phyloP scores from a whole-genome alignment of 1,140 invertebrate genomes.

The Campoletis sonorensis region DNA sequence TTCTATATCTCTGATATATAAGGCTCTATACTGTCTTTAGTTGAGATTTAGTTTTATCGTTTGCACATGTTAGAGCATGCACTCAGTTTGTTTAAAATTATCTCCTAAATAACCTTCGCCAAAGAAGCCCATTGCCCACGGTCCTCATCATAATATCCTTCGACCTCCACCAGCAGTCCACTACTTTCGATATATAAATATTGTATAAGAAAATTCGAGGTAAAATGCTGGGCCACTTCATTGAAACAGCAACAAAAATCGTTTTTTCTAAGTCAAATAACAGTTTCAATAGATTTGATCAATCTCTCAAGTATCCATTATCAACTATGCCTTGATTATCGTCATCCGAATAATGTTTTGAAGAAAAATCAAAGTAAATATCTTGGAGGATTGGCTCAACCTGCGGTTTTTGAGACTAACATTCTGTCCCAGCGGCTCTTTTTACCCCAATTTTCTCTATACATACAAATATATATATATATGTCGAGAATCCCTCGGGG shows the following conservation, averaged over 20 bases:
- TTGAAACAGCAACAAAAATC: too few species aligned
- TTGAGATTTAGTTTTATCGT: conserved; percentile 77
- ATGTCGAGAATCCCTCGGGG: background rate
- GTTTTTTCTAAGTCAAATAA: too few species aligned
- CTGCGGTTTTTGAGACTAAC: too few species aligned
- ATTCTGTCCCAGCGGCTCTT: too few species aligned
- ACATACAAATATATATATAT: background rate
- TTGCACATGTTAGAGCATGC: conserved; percentile 78
- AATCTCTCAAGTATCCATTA: too few species aligned
- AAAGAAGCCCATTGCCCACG: conserved; percentile 7
- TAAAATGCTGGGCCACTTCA: too few species aligned
- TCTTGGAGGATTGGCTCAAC: too few species aligned
- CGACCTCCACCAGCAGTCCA: background rate
- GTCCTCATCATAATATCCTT: background rate
- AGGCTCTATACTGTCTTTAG: conserved; percentile 76
- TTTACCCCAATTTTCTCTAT: background rate
- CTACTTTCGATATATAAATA: background rate
- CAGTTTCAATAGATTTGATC: too few species aligned
- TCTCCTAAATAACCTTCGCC: conserved; percentile 23
- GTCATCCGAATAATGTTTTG: too few species aligned
- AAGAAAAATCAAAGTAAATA: too few species aligned
- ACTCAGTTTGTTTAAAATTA: conserved; percentile 72
- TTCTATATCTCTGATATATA: conserved; percentile 74
- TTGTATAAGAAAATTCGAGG: background rate
- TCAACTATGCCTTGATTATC: too few species aligned